Percentiles rank a stretch among this genome's conserved stretches.
Conservation (phyloP, 2,113 vertebrate species). For the Colius striatus region DNA sequence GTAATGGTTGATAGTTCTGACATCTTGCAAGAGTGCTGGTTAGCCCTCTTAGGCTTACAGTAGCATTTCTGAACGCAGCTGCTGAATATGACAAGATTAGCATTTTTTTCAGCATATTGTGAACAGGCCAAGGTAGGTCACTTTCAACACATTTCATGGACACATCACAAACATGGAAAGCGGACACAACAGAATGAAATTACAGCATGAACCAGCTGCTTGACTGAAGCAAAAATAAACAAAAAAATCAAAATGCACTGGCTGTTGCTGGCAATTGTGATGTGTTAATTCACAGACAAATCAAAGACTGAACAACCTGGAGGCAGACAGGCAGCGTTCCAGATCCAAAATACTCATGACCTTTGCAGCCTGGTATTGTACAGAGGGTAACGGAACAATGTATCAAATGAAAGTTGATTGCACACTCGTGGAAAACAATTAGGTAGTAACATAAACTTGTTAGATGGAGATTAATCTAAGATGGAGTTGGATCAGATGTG, state of each 20-base stretch:
- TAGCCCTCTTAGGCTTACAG: constrained; percentile 97
- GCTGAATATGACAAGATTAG: constrained; percentile 97
- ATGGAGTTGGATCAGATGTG: background rate
- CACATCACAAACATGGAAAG: constrained; percentile 28
- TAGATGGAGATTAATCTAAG: background rate
- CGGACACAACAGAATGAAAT: background rate
- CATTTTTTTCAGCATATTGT: constrained; percentile 75
- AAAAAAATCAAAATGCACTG: background rate
- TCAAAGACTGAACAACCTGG: background rate
- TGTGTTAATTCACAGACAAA: background rate
- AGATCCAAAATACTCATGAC: background rate
- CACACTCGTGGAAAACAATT: background rate
- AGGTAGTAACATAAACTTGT: background rate
- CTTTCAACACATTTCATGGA: constrained; percentile 50
- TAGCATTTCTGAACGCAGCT: constrained; percentile 99
- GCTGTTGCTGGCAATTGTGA: background rate
- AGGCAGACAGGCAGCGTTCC: background rate
- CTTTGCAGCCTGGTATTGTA: background rate
- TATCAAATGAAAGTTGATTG: background rate
- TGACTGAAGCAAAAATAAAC: background rate
- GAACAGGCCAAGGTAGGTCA: constrained; percentile 68
- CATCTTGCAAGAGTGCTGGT: constrained; percentile 99
- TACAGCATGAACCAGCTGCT: constrained; percentile 7
- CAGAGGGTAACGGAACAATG: background rate
- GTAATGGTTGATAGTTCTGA: constrained; percentile 99